A percentile compares a stretch with the other conserved stretches of the same genome.
Conservation (phyloP, 2,113 vertebrate genomes). For the Tachuris rubrigastra region DNA sequence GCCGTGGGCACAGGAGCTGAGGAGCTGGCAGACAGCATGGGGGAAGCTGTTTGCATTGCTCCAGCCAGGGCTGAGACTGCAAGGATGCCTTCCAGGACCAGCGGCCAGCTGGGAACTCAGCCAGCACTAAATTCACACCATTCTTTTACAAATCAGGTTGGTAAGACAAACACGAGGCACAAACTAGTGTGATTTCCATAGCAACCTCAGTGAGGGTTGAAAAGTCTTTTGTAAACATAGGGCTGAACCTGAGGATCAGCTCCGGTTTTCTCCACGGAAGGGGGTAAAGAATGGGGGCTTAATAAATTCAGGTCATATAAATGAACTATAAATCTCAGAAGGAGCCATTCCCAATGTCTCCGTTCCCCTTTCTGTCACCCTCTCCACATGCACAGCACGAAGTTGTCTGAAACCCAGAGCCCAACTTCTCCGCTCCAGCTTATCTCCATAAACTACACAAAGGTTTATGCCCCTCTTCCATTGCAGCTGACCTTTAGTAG, state of each 20-base stretch:
- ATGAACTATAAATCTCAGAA: neutral
- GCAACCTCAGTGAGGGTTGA: constrained; percentile 44
- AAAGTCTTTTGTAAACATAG: constrained; percentile 52
- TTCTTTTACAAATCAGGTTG: constrained; percentile 64
- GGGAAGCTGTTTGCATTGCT: neutral
- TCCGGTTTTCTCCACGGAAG: neutral
- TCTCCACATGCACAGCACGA: constrained; percentile 33
- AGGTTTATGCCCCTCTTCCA: constrained; percentile 7
- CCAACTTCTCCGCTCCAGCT: neutral
- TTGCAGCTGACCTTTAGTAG: constrained; percentile 29
- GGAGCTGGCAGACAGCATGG: neutral
- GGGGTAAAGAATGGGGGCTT: neutral
- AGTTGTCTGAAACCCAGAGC: neutral
- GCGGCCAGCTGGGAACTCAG: constrained; percentile 28
- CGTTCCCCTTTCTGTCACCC: neutral
- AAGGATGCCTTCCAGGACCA: constrained; percentile 26
- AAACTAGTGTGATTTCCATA: constrained; percentile 47
- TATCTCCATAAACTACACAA: neutral
- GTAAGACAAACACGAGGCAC: constrained; percentile 42
- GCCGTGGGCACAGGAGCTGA: rapidly evolving
- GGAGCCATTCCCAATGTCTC: neutral
- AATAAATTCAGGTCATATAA: constrained; percentile 18
- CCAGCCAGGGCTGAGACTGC: neutral
- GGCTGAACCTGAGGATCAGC: constrained; percentile 23
- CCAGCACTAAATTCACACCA: constrained; percentile 43